Evolutionary conservation across 2,113 vertebrate species (phyloP).

Genomic region (Oreochromis spilurus): DNA sequence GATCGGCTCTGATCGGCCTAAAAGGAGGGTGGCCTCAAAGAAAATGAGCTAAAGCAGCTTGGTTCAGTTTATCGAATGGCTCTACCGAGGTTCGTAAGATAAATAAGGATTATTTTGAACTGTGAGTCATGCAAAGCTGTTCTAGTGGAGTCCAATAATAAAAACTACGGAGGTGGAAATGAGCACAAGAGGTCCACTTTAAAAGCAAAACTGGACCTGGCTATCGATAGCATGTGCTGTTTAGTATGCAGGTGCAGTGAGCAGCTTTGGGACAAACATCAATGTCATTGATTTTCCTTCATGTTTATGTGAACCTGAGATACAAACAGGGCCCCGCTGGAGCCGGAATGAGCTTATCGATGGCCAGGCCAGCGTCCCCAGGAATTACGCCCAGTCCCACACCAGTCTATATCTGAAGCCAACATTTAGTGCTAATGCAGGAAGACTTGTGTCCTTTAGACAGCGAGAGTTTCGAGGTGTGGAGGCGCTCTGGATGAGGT

Average conservation of each 20-base stretch:
- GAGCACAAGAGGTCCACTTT: background rate
- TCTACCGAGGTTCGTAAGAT: background rate
- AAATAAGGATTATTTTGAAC: background rate
- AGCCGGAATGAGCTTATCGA: background rate
- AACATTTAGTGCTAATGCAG: background rate
- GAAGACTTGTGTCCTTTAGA: background rate
- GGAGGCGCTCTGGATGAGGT: background rate
- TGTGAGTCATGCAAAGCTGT: background rate
- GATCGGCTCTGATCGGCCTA: background rate
- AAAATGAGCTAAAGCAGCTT: background rate
- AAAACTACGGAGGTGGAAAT: background rate
- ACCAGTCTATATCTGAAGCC: background rate
- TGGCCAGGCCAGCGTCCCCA: background rate
- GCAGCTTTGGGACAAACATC: background rate
- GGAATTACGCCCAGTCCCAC: background rate
- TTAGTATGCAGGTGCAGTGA: background rate
- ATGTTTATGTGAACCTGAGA: background rate
- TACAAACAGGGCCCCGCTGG: background rate
- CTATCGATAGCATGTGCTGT: background rate
- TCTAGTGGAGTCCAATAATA: background rate
- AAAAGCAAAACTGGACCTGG: background rate
- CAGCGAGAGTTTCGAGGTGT: accelerated
- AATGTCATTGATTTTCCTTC: background rate
- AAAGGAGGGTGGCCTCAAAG: background rate
- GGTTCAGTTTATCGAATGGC: accelerated